Conservation (phyloP, 2,113 vertebrate genomes). For the Oreochromis tanganicae region DNA sequence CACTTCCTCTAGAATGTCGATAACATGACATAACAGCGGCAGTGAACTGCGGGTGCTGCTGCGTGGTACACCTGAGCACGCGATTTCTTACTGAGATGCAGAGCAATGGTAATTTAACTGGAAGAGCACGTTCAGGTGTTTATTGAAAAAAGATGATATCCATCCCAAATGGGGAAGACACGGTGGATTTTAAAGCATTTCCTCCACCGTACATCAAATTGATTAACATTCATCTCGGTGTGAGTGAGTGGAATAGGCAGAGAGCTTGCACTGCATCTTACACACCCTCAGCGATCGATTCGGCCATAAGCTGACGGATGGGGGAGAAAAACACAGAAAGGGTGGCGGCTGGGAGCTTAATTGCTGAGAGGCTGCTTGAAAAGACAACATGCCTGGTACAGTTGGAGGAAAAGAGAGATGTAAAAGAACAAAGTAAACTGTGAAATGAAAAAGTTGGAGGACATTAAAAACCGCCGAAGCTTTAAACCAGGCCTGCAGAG, state of each 20-base stretch:
- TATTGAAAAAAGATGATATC: neutral
- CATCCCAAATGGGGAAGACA: constrained; percentile 21
- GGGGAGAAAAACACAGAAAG: neutral
- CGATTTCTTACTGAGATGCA: neutral
- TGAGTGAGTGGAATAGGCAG: constrained; percentile 31
- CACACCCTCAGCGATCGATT: constrained; percentile 24
- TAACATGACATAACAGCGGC: neutral
- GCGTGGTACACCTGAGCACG: neutral
- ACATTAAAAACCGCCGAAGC: neutral
- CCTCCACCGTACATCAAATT: constrained; percentile 33
- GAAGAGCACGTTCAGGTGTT: neutral
- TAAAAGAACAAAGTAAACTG: neutral
- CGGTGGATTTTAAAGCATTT: constrained; percentile 30
- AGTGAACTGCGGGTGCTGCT: neutral
- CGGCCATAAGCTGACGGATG: neutral
- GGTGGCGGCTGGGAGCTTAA: neutral
- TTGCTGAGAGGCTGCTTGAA: neutral
- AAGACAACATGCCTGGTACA: neutral
- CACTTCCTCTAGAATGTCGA: neutral
- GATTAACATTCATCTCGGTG: constrained; percentile 57
- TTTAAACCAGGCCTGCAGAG: constrained; percentile 18
- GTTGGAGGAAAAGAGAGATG: neutral
- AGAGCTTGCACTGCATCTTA: constrained; percentile 24
- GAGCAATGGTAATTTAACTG: neutral
- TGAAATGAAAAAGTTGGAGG: neutral